A percentile compares a stretch with the other conserved stretches of the same genome.
Evolutionary conservation across 2,113 vertebrate genomes (phyloP).

Genomic region (Cyprinodon variegatus): DNA sequence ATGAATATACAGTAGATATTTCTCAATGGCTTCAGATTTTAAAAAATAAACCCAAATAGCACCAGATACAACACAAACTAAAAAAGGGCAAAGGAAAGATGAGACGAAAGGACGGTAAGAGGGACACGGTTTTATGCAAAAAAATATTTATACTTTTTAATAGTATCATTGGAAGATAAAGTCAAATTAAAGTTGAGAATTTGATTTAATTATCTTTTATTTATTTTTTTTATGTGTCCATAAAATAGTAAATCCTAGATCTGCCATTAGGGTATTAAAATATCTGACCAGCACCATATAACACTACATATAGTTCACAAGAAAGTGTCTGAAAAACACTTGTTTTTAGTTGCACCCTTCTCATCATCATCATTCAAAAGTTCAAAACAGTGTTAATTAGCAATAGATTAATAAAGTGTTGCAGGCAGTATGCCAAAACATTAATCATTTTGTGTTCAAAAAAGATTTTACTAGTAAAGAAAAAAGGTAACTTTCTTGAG

Average conservation of each 20-base stretch:
- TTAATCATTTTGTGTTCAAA: neutral
- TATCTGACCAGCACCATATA: neutral
- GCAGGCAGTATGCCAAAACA: neutral
- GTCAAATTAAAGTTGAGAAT: too few species aligned
- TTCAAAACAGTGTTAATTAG: neutral
- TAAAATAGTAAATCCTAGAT: neutral
- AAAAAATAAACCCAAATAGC: too few species aligned
- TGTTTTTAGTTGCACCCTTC: neutral
- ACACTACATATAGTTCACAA: neutral
- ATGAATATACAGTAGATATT: too few species aligned
- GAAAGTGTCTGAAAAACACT: neutral
- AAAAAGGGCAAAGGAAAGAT: too few species aligned
- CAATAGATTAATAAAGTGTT: neutral
- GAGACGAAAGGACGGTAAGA: too few species aligned
- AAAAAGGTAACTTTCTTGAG: neutral
- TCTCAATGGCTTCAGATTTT: too few species aligned
- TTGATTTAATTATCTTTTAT: too few species aligned
- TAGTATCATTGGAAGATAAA: too few species aligned
- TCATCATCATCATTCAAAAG: neutral
- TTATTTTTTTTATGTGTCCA: too few species aligned
- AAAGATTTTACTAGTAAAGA: neutral
- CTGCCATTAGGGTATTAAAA: neutral
- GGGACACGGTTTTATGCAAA: too few species aligned
- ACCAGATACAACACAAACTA: too few species aligned
- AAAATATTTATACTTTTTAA: too few species aligned